Evolutionary conservation across 2,797 vertebrate genomes (phyloP).

Genomic region (Pantherophis alleghaniensis): DNA sequence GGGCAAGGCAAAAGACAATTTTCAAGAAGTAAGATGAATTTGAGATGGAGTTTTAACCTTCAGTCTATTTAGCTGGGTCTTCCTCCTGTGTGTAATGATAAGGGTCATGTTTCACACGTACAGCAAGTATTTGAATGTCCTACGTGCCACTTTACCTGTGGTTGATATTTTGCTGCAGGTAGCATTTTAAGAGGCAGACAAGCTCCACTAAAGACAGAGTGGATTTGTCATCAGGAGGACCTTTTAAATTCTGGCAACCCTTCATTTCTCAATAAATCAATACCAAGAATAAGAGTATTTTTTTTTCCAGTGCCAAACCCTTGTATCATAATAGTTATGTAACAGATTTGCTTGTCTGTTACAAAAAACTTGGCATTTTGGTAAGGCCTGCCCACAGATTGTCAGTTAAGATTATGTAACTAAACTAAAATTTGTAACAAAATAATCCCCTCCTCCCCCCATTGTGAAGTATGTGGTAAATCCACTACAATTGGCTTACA

Average conservation of each 20-base stretch:
- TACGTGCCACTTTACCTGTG: not conserved
- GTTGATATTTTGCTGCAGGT: not conserved
- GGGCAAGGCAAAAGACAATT: not conserved
- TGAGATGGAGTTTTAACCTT: not conserved
- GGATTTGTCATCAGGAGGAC: not conserved
- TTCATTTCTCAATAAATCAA: not conserved
- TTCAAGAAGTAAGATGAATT: not conserved
- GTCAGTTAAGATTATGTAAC: constrained; percentile 67
- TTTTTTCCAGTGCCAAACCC: not conserved
- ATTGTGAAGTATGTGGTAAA: constrained; percentile 23
- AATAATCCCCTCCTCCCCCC: constrained; percentile 18
- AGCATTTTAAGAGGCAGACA: not conserved
- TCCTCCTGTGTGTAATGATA: not conserved
- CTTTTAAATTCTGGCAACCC: not conserved
- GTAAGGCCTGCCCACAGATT: constrained; percentile 40
- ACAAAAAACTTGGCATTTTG: constrained; percentile 47
- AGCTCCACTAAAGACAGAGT: not conserved
- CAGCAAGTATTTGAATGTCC: not conserved
- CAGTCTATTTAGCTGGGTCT: not conserved
- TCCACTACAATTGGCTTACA: not conserved
- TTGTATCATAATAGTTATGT: not conserved
- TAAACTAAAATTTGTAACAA: constrained; percentile 19
- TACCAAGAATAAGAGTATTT: not conserved
- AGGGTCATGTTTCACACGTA: no score
- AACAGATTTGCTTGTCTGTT: constrained; percentile 5